phyloP scores from a whole-genome alignment of 2,888 invertebrate genomes.

The Lobophora halterata region DNA sequence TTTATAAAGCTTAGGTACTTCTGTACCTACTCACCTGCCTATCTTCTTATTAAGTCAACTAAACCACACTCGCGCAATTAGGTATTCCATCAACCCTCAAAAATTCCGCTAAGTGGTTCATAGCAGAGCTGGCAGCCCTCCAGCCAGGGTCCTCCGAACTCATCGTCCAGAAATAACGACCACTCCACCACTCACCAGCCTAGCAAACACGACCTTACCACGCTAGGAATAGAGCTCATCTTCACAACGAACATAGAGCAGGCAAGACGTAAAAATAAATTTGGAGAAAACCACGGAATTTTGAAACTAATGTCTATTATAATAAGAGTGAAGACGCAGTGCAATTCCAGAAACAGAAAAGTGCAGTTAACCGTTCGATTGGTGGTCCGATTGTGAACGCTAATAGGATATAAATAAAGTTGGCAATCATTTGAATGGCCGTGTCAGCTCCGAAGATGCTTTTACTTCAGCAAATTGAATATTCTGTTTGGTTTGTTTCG shows the following conservation, averaged over 20 bases:
- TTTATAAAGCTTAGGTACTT: too few species aligned
- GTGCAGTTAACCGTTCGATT: slow-evolving; percentile 19
- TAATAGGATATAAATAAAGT: slow-evolving; percentile 31
- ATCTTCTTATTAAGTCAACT: too few species aligned
- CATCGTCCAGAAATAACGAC: slow-evolving; percentile 55
- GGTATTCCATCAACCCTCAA: slow-evolving; percentile 23
- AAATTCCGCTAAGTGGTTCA: slow-evolving; percentile 27
- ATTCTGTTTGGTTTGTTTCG: slow-evolving; percentile 15
- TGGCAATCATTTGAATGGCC: slow-evolving; percentile 19
- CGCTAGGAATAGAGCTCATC: neutral
- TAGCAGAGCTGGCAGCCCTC: slow-evolving; percentile 14
- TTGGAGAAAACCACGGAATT: slow-evolving; percentile 16
- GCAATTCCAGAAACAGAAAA: slow-evolving; percentile 15
- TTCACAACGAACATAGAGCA: neutral
- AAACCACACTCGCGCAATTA: too few species aligned
- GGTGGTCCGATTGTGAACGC: slow-evolving; percentile 27
- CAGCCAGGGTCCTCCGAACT: slow-evolving; percentile 39
- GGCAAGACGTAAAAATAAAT: slow-evolving; percentile 13
- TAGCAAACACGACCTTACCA: slow-evolving; percentile 13
- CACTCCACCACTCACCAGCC: slow-evolving; percentile 35
- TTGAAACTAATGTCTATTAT: slow-evolving; percentile 26
- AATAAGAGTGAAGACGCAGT: slow-evolving; percentile 22
- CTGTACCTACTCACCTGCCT: too few species aligned
- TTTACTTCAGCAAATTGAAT: slow-evolving; percentile 19
- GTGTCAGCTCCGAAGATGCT: slow-evolving; percentile 13